Evolutionary conservation across 2,113 vertebrate genomes (phyloP).

Genomic region (Chinchilla lanigera): DNA sequence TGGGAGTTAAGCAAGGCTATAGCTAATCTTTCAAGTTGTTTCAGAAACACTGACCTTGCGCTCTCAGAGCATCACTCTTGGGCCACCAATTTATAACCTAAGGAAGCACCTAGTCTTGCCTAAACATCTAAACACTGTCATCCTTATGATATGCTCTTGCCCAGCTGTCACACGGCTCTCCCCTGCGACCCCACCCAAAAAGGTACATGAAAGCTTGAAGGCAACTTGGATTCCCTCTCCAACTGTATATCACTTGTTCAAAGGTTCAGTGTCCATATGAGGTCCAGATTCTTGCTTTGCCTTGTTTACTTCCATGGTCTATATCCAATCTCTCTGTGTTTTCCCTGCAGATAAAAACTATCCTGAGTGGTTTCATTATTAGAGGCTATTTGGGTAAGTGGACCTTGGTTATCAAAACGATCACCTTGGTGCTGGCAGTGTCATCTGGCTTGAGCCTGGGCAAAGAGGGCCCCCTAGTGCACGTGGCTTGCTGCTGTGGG

Average conservation of each 20-base stretch:
- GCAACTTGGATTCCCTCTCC: neutral
- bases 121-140: neutral
- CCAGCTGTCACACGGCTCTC: neutral
- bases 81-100: neutral
- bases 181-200: neutral
- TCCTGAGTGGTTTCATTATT: conserved; percentile 98
- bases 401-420: conserved; percentile 97
- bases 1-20: neutral
- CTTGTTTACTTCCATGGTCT: conserved; percentile 50
- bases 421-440: conserved; percentile 96
- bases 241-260: neutral
- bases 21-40: conserved; percentile 20
- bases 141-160: neutral
- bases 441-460: conserved; percentile 98
- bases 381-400: conserved; percentile 98
- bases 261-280: conserved; percentile 46
- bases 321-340: conserved; percentile 80
- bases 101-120: neutral
- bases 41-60: neutral
- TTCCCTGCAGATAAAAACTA: conserved; percentile 96
- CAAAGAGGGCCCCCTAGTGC: conserved; percentile 97
- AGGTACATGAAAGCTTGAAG: neutral
- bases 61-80: neutral
- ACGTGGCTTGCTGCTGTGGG: conserved; percentile 98
- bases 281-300: neutral